Base-by-base conservation (phyloP, 2,888 invertebrate species). In the Polylopha cassiicola region DNA sequence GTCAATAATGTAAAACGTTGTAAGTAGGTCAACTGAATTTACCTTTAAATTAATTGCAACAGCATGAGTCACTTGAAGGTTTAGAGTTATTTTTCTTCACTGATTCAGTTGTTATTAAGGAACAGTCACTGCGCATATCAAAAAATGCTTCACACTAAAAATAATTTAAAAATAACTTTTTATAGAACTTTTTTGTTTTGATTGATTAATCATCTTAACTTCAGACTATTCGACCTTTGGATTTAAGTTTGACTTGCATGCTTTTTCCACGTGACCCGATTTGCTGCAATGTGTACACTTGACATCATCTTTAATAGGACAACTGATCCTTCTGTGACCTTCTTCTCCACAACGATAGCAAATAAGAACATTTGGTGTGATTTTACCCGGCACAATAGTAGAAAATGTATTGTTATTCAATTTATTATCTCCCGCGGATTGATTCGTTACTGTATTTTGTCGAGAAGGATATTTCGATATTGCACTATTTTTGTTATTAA, bases 91-190 rank as follows among this genome's bases (percentile, higher is more conserved):
- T 23, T 7, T 33, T 11, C 5, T 37, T 21, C 5, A 33, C 43
- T 4, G 43, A n/a, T 9, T 38, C 30, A 3, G 5, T 1, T 1
- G 33, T 46, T n/a, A 53, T 48, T n/a, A 52, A 15, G 1, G 50
- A 48, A 14, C 52, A 51, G 30, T 42, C 39, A 21, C 51, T 51
- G 3, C 51, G 49, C 48, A 46, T 51, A 22, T 51, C 47, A 32
- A 52, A 27, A 20, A 52, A 52, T 24, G 44, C 47, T n/a, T 34
- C 14, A 11, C 37, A 36, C 15, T 38, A 24, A 39, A 15, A 26
- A 17, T 22, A 8, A 24, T 48, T 44, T 8, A 50, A 5, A 2
- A 6, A 16, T 6, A 50, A 31, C 4, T 31, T 8, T 32, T 53
- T 53, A 29, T 30, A 37, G 32, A 50, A 48, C 15, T n/a, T n/a